Conservation (phyloP, 53 echinoderm and acorn worm genomes). For the Paelopatides confundens region DNA sequence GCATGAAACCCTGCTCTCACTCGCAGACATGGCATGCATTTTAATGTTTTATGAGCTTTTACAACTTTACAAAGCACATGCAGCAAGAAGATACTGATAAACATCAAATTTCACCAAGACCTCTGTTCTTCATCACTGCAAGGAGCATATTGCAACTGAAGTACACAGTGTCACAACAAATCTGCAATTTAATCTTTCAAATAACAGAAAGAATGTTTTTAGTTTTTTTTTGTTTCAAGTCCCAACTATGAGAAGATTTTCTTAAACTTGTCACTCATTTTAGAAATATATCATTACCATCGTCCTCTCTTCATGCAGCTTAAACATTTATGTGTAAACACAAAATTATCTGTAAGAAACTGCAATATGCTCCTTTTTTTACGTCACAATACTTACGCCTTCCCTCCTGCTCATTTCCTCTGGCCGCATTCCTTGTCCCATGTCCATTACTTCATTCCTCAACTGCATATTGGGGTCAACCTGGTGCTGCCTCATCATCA, state of each 20-base stretch:
- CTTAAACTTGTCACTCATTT: background rate
- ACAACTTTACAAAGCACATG: constrained; percentile 2
- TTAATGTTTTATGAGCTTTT: background rate
- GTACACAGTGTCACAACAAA: background rate
- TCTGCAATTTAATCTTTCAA: background rate
- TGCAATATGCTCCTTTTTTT: background rate
- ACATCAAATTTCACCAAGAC: too few relatives aligned
- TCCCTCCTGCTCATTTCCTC: constrained; percentile 37
- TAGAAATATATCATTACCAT: background rate
- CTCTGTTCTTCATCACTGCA: background rate
- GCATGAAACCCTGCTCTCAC: background rate
- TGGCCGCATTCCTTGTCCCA: constrained; percentile 18
- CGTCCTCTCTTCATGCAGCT: background rate
- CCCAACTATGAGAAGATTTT: background rate
- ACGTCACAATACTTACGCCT: constrained; percentile 5
- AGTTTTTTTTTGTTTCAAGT: too few relatives aligned
- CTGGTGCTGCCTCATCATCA: background rate
- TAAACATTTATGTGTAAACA: background rate
- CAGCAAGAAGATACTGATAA: background rate
- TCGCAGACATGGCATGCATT: background rate
- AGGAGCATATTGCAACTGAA: background rate
- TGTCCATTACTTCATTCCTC: constrained; percentile 1
- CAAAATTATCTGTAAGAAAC: background rate
- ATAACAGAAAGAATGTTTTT: background rate
- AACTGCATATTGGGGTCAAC: background rate